A percentile compares a stretch with the other conserved stretches of the same genome.
phyloP scores from a whole-genome alignment of 1,140 invertebrate species.

The Apis dorsata region DNA sequence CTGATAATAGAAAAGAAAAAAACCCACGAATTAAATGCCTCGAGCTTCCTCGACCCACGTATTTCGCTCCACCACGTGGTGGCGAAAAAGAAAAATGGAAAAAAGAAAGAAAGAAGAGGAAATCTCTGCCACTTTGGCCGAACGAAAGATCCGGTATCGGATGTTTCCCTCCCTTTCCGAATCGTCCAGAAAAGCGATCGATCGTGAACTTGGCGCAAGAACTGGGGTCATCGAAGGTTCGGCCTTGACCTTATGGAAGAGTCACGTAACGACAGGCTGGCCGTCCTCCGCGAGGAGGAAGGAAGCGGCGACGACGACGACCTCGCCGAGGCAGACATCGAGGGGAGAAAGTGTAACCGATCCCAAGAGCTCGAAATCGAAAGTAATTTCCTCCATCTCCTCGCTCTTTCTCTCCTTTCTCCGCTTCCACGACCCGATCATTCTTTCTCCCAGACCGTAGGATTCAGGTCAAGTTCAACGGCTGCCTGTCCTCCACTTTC shows the following conservation, averaged over 20 bases:
- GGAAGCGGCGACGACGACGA: slow-evolving; percentile 35
- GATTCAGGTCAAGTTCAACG: slow-evolving; percentile 74
- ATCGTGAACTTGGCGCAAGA: slow-evolving; percentile 32
- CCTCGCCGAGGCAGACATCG: slow-evolving; percentile 38
- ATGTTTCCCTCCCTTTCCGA: neutral
- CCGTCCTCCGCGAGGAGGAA: slow-evolving; percentile 36
- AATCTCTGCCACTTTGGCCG: too few species aligned
- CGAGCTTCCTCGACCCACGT: neutral
- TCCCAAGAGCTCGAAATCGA: slow-evolving; percentile 66
- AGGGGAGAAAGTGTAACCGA: slow-evolving; percentile 65
- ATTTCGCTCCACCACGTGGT: too few species aligned
- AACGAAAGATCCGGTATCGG: too few species aligned
- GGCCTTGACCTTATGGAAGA: slow-evolving; percentile 46
- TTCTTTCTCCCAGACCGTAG: slow-evolving; percentile 69
- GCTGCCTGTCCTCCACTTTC: slow-evolving; percentile 58
- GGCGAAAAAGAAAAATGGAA: too few species aligned
- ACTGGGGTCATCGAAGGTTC: slow-evolving; percentile 32
- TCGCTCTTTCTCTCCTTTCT: slow-evolving; percentile 66
- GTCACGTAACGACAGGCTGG: slow-evolving; percentile 43
- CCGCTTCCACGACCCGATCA: slow-evolving; percentile 65
- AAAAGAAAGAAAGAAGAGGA: too few species aligned
- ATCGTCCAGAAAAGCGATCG: slow-evolving; percentile 34
- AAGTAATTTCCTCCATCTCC: slow-evolving; percentile 68
- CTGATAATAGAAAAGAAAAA: neutral
- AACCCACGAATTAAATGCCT: neutral